A percentile compares a stretch with the other conserved stretches of the same genome.
These are phyloP conservation scores for Mesoclemmys tuberculata DNA, from an alignment of 2,113 vertebrate genomes.

Conservation along the genomic window DNA sequence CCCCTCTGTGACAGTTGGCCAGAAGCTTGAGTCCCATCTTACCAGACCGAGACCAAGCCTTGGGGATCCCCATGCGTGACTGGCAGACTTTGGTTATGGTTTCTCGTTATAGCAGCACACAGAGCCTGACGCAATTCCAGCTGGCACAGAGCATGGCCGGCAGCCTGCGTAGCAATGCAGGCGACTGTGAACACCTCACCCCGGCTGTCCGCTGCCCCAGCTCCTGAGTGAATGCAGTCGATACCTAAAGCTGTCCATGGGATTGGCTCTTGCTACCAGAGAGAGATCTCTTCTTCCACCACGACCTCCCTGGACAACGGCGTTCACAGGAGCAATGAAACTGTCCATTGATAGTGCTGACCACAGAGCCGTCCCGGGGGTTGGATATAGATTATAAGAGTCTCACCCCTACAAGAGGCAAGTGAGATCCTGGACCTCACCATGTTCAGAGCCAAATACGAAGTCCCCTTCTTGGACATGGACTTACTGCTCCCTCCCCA, in stretches of 20 bases:
- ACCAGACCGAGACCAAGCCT: not conserved
- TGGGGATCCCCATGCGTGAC: not conserved
- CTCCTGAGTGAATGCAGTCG: not conserved
- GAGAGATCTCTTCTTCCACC: constrained; percentile 23
- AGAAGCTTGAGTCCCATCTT: constrained; percentile 15
- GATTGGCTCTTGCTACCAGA: constrained; percentile 27
- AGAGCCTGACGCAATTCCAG: not conserved
- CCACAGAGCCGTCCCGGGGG: not conserved
- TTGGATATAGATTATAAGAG: not conserved
- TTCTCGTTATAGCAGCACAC: not conserved
- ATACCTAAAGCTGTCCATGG: constrained; percentile 26
- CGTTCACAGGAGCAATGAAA: constrained; percentile 17
- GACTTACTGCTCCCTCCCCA: too few species aligned
- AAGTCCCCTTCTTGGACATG: not conserved
- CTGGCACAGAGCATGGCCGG: not conserved
- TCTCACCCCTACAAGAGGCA: not conserved
- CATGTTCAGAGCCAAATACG: not conserved
- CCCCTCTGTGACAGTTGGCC: not conserved
- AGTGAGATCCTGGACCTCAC: not conserved
- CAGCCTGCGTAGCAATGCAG: not conserved
- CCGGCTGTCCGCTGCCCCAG: not conserved
- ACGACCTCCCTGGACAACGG: constrained; percentile 22
- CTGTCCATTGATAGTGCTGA: too few species aligned
- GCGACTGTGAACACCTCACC: not conserved
- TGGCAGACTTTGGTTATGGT: constrained; percentile 41